A percentile compares a stretch with the other conserved stretches of the same genome.
Conservation (phyloP, 1,140 invertebrate genomes). For the Protaetia brevitarsis region DNA sequence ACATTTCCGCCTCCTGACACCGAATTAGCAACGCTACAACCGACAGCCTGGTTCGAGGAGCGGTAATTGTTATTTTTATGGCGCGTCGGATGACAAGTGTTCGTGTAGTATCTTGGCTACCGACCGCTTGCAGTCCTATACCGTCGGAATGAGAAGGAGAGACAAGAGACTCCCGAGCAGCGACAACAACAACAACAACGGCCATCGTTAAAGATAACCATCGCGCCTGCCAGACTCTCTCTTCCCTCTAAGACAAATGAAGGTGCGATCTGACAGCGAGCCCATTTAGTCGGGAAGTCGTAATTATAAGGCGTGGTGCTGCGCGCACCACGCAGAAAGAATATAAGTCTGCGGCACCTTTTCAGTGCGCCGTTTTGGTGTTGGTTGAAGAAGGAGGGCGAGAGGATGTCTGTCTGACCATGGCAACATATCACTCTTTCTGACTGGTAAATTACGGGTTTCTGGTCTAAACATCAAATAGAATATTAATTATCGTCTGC, state of each 20-base stretch:
- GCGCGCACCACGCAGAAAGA: too few relatives aligned
- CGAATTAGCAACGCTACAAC: slow-evolving; percentile 34
- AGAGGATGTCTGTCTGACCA: not conserved
- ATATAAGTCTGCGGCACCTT: too few relatives aligned
- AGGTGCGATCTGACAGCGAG: slow-evolving; percentile 48
- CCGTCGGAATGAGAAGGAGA: slow-evolving; percentile 30
- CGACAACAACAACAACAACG: too few relatives aligned
- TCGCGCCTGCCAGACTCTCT: slow-evolving; percentile 42
- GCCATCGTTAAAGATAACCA: slow-evolving; percentile 45
- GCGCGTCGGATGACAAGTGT: slow-evolving; percentile 34
- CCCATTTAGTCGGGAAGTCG: slow-evolving; percentile 48
- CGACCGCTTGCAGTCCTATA: slow-evolving; percentile 13
- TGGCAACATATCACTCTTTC: slow-evolving; percentile 6
- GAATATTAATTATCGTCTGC: slow-evolving; percentile 19
- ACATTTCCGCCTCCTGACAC: slow-evolving; percentile 22
- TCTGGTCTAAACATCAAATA: slow-evolving; percentile 21
- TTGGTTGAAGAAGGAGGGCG: not conserved
- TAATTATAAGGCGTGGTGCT: slow-evolving; percentile 49
- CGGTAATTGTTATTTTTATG: slow-evolving; percentile 44
- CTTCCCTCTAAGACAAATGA: slow-evolving; percentile 47
- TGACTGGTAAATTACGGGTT: slow-evolving; percentile 20
- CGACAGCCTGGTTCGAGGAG: too few relatives aligned
- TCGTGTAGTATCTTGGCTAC: slow-evolving; percentile 36
- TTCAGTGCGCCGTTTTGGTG: too few relatives aligned
- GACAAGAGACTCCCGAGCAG: too few relatives aligned